Percentiles rank a stretch among this genome's conserved stretches.
phyloP scores from a whole-genome alignment of 2,888 invertebrate species.

The Elysia crispata region DNA sequence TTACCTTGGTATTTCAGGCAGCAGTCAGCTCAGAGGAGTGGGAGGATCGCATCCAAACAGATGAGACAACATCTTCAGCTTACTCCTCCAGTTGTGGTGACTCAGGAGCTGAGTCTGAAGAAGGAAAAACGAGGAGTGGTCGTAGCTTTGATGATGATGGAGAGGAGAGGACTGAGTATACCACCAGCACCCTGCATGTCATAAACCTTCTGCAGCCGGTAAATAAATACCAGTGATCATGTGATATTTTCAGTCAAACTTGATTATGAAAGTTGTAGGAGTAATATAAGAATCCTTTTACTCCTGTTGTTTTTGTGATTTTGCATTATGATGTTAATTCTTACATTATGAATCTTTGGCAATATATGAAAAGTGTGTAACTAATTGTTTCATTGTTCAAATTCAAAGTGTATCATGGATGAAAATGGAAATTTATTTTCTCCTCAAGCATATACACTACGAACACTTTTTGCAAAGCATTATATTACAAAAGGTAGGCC shows the following conservation, averaged over 20 bases:
- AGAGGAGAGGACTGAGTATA: constrained; percentile 53
- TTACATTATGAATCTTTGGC: too few species aligned
- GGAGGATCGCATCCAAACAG: constrained; percentile 74
- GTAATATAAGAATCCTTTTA: too few species aligned
- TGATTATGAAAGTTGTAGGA: too few species aligned
- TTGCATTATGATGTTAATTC: too few species aligned
- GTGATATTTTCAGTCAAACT: not conserved
- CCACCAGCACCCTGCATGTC: constrained; percentile 62
- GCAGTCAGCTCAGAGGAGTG: constrained; percentile 73
- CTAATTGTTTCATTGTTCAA: too few species aligned
- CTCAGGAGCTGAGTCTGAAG: constrained; percentile 68
- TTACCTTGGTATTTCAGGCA: constrained; percentile 41
- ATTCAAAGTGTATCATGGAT: too few species aligned
- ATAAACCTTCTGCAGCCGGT: constrained; percentile 71
- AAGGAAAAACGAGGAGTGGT: constrained; percentile 56
- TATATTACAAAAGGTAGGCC: too few species aligned
- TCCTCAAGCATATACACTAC: too few species aligned
- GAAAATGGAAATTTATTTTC: too few species aligned
- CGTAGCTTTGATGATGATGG: constrained; percentile 36
- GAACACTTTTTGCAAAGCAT: too few species aligned
- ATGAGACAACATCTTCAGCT: constrained; percentile 67
- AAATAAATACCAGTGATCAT: constrained; percentile 44
- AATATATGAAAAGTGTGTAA: too few species aligned
- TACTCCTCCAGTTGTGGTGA: constrained; percentile 63
- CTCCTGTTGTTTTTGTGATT: too few species aligned